A percentile compares a stretch with the other conserved stretches of the same genome.
phyloP scores from a whole-genome alignment of 2,113 vertebrate species.

The Hassar affinis region DNA sequence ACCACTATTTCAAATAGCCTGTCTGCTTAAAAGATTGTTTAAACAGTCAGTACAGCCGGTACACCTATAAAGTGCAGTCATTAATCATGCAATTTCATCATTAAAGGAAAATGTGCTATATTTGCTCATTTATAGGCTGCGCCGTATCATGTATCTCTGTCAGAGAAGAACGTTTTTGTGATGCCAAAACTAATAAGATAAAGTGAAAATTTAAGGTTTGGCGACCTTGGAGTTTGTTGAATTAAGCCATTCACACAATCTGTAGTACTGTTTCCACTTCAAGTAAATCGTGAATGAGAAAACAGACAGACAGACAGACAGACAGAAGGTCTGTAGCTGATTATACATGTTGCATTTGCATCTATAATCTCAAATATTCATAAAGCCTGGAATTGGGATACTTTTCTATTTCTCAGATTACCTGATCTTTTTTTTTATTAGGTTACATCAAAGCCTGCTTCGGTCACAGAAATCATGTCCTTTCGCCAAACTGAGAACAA shows the following conservation, averaged over 20 bases:
- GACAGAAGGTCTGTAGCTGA: not conserved
- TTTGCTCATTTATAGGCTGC: not conserved
- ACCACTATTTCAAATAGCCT: not conserved
- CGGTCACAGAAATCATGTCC: slow-evolving; percentile 49
- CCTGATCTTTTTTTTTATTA: not conserved
- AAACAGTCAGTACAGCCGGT: not conserved
- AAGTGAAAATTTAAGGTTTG: not conserved
- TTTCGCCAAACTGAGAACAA: slow-evolving; percentile 58
- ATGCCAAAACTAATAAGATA: not conserved
- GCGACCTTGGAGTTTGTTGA: not conserved
- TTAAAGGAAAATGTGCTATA: not conserved
- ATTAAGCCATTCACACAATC: not conserved
- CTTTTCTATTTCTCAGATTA: not conserved
- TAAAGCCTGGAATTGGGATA: not conserved
- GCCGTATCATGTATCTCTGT: not conserved
- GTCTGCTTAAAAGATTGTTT: not conserved
- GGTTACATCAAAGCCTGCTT: slow-evolving; percentile 70
- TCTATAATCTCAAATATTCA: not conserved
- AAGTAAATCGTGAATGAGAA: too few species aligned
- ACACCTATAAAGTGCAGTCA: not conserved
- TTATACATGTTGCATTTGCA: not conserved
- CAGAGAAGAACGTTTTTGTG: not conserved
- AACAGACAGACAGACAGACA: too few species aligned
- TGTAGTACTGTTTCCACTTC: not conserved
- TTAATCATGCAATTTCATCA: not conserved